phyloP scores from a whole-genome alignment of 1,140 invertebrate species.

The Oscheius sp. region DNA sequence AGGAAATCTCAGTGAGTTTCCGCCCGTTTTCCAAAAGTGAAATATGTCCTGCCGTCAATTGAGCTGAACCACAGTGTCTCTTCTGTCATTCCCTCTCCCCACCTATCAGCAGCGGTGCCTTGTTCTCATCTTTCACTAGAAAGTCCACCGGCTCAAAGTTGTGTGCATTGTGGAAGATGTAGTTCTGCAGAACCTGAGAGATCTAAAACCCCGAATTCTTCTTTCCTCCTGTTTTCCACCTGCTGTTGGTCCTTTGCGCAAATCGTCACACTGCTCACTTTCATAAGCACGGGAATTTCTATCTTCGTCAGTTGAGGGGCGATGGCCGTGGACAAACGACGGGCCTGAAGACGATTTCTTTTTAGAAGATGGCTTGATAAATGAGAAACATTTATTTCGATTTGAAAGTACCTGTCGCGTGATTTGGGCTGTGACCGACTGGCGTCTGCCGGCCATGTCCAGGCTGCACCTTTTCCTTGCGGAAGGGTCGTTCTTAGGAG shows the following conservation, averaged over 20 bases:
- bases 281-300: conserved; percentile 44
- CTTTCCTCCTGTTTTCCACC: neutral
- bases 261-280: conserved; percentile 13
- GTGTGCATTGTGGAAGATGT: neutral
- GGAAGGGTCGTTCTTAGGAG: neutral
- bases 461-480: conserved; percentile 12
- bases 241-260: neutral
- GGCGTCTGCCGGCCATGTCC: conserved; percentile 3
- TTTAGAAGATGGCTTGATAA: too few relatives aligned
- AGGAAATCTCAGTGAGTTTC: neutral
- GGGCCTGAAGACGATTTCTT: conserved; percentile 34
- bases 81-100: neutral
- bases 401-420: neutral
- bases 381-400: too few relatives aligned
- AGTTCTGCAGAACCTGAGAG: neutral
- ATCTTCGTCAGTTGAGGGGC: conserved; percentile 54
- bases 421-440: conserved; percentile 24
- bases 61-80: neutral
- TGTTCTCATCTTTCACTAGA: neutral
- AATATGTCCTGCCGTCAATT: neutral
- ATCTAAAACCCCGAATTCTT: neutral
- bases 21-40: neutral
- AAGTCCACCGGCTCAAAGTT: conserved; percentile 10
- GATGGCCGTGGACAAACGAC: conserved; percentile 51
- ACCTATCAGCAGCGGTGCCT: neutral